Evolutionary conservation across 1,140 invertebrate genomes (phyloP).

Genomic region (Gryon sp.): DNA sequence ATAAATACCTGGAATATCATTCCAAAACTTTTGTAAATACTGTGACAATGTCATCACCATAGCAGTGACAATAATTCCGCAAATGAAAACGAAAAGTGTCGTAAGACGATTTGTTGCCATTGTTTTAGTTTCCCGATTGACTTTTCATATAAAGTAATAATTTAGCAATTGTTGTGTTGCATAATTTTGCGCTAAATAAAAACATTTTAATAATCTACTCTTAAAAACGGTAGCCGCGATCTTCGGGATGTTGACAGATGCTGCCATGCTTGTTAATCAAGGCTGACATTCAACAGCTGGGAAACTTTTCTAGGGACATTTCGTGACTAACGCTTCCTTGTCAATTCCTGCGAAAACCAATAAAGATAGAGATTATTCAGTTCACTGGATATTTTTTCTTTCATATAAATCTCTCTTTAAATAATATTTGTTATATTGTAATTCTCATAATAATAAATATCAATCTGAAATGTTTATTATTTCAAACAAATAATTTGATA

Average conservation of each 20-base stretch:
- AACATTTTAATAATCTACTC: constrained; percentile 15
- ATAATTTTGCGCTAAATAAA: constrained; percentile 3
- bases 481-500: too few relatives aligned
- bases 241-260: constrained; percentile 13
- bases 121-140: constrained; percentile 13
- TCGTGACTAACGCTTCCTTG: too few relatives aligned
- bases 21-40: constrained; percentile 43
- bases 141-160: constrained; percentile 16
- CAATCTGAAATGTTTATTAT: too few relatives aligned
- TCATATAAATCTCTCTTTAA: too few relatives aligned
- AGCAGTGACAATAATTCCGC: constrained; percentile 32
- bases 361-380: too few relatives aligned
- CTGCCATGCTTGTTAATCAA: constrained; percentile 13
- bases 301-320: too few relatives aligned
- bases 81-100: constrained; percentile 32
- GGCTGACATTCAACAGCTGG: too few relatives aligned
- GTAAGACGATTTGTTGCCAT: constrained; percentile 23
- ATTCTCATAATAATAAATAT: too few relatives aligned
- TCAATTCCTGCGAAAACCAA: too few relatives aligned
- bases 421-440: too few relatives aligned
- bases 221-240: neutral
- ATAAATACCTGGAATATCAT: constrained; percentile 33
- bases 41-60: constrained; percentile 33
- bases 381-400: too few relatives aligned
- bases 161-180: neutral